phyloP scores from a whole-genome alignment of 2,888 invertebrate genomes.

The Sesia apiformis region DNA sequence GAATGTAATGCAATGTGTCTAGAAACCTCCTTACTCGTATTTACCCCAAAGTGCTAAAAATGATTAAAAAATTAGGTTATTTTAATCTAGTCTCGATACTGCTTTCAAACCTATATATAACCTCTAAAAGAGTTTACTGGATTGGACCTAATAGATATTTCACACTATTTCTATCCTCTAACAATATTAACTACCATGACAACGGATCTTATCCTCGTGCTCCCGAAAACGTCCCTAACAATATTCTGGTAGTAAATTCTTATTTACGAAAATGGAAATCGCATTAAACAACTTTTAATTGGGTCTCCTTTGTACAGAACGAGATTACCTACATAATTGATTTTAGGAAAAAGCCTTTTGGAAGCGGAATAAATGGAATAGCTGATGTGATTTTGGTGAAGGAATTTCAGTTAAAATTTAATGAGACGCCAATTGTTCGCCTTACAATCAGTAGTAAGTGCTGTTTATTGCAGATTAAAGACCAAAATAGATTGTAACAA shows the following conservation, averaged over 20 bases:
- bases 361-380: background rate
- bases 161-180: too few relatives aligned
- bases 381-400: background rate
- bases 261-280: conserved; percentile 7
- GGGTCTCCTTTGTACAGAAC: conserved; percentile 7
- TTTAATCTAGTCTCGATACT: too few relatives aligned
- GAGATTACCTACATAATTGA: conserved; percentile 13
- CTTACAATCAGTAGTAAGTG: background rate
- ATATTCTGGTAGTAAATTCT: conserved; percentile 4
- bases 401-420: background rate
- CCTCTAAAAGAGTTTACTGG: too few relatives aligned
- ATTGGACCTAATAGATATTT: too few relatives aligned
- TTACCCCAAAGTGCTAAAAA: too few relatives aligned
- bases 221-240: conserved; percentile 1
- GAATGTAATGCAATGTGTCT: too few relatives aligned
- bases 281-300: conserved; percentile 13
- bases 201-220: background rate
- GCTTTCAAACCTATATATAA: too few relatives aligned
- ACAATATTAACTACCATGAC: background rate
- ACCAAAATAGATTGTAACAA: too few relatives aligned
- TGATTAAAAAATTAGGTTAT: too few relatives aligned
- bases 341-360: conserved; percentile 2
- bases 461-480: too few relatives aligned
- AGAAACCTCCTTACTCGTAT: too few relatives aligned
- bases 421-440: background rate